These are phyloP conservation scores for Agrochola lychnidis DNA, from an alignment of 2,888 invertebrate genomes.

Conservation along the genomic window DNA sequence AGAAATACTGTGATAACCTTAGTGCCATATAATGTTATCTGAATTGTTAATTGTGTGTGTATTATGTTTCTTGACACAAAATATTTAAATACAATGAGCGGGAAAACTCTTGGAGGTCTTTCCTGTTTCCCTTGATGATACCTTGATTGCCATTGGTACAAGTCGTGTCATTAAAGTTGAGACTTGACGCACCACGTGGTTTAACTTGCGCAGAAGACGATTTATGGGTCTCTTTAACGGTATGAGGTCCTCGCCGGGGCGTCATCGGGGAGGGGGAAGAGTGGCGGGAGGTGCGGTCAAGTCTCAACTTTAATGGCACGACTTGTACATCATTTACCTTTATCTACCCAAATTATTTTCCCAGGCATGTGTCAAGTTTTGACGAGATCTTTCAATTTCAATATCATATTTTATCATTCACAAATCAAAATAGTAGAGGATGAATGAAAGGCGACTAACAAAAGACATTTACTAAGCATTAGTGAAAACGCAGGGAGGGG, in stretches of 20 bases:
- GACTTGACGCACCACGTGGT: too few species aligned
- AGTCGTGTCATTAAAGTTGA: too few species aligned
- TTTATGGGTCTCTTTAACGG: too few species aligned
- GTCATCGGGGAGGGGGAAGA: too few species aligned
- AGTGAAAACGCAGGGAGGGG: neutral
- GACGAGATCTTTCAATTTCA: too few species aligned
- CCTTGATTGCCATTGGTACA: too few species aligned
- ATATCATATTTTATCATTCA: neutral
- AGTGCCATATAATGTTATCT: constrained; percentile 16
- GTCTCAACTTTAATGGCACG: too few species aligned
- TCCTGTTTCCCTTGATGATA: neutral
- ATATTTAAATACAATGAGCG: neutral
- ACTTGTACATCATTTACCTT: neutral
- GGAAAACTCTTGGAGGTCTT: neutral
- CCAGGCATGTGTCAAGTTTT: neutral
- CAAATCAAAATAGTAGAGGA: neutral
- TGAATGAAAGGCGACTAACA: neutral
- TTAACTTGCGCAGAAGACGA: too few species aligned
- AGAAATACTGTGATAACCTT: constrained; percentile 21
- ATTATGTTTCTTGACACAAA: neutral
- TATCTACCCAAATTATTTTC: neutral
- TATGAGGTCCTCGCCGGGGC: too few species aligned
- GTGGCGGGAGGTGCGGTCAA: too few species aligned
- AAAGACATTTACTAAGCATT: neutral
- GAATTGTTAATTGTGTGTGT: constrained; percentile 1